phyloP scores from a whole-genome alignment of 2,113 vertebrate species.

The Toxostoma redivivum region DNA sequence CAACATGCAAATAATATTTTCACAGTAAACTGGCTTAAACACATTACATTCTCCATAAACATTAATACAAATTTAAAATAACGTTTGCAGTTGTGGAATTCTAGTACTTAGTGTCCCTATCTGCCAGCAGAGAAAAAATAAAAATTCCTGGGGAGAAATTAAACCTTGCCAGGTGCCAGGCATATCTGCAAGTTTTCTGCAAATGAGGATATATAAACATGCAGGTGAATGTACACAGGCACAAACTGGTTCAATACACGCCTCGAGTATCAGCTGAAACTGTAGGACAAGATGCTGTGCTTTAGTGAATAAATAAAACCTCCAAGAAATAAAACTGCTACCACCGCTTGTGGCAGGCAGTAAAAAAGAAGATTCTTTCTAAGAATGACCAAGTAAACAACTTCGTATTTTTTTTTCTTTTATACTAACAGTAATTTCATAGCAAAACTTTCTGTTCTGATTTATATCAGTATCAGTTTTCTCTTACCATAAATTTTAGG shows the following conservation, averaged over 20 bases:
- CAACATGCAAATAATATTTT: neutral
- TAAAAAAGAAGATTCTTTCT: neutral
- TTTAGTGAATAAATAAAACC: neutral
- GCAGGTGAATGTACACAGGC: neutral
- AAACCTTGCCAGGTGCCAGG: neutral
- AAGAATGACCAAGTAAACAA: neutral
- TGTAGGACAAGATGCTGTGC: neutral
- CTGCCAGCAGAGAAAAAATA: neutral
- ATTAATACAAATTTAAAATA: neutral
- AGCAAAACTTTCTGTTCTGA: neutral
- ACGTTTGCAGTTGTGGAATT: neutral
- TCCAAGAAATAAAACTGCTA: neutral
- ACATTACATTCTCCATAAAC: neutral
- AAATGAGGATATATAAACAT: neutral
- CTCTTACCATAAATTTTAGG: neutral
- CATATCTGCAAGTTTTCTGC: neutral
- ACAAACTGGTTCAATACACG: neutral
- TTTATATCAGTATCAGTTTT: neutral
- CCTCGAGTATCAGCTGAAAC: neutral
- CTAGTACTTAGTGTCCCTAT: neutral
- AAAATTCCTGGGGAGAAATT: neutral
- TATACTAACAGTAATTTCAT: neutral
- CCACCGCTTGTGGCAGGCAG: accelerated
- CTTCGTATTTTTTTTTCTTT: neutral
- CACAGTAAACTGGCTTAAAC: neutral